These are phyloP conservation scores for Dissostichus mawsoni DNA, from an alignment of 2,113 vertebrate species.

Conservation along the genomic window DNA sequence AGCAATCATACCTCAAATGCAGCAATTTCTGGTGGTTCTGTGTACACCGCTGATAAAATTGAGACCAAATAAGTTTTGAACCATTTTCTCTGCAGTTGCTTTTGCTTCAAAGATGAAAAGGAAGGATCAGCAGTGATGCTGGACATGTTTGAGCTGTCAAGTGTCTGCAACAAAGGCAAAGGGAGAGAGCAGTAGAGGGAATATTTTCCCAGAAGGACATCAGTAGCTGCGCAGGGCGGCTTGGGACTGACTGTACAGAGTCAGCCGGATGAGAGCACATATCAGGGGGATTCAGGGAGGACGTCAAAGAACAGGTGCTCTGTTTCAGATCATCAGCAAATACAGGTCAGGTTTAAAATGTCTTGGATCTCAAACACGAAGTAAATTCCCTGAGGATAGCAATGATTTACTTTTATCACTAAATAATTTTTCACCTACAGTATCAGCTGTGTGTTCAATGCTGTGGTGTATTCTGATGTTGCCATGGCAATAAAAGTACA, in stretches of 20 bases:
- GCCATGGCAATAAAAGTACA: not conserved
- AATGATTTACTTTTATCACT: conserved; percentile 22
- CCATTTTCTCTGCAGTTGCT: conserved; percentile 30
- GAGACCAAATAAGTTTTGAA: conserved; percentile 12
- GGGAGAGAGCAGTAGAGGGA: conserved; percentile 42
- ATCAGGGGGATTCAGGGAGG: conserved; percentile 17
- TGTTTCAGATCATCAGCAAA: not conserved
- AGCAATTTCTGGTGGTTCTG: not conserved
- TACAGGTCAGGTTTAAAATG: not conserved
- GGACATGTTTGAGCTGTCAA: conserved; percentile 54
- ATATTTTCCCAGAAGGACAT: conserved; percentile 58
- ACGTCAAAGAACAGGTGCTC: conserved; percentile 2
- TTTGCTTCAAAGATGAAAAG: conserved; percentile 43
- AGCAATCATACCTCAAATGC: conserved; percentile 7
- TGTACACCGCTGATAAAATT: not conserved
- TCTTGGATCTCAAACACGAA: conserved; percentile 1
- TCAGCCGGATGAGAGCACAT: conserved; percentile 28
- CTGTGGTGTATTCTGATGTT: conserved; percentile 5
- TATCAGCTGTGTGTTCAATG: not conserved
- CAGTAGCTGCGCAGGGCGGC: conserved; percentile 18
- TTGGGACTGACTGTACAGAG: conserved; percentile 5
- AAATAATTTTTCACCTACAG: conserved; percentile 18
- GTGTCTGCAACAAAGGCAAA: conserved; percentile 41
- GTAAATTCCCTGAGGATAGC: not conserved
- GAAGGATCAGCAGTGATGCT: conserved; percentile 29